Conservation (phyloP, 2,113 vertebrate genomes). For the Macquaria ambigua region DNA sequence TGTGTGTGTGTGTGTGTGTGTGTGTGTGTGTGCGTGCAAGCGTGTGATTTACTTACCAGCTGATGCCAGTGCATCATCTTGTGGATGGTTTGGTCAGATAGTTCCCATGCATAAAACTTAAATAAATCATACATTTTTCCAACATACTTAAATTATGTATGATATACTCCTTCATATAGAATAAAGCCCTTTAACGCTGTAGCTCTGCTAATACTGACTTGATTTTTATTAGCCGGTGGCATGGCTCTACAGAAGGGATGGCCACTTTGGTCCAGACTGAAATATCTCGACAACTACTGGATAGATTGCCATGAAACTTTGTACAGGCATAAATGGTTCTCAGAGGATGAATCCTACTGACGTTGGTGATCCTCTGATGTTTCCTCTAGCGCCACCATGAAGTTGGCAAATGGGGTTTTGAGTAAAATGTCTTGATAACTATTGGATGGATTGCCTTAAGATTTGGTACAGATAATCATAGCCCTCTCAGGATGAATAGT, state of each 20-base stretch:
- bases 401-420: too few species aligned
- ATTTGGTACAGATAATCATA: neutral
- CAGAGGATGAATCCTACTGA: too few species aligned
- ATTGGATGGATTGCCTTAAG: too few species aligned
- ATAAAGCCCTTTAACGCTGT: neutral
- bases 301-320: neutral
- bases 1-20: neutral
- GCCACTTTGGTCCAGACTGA: neutral
- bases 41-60: conserved; percentile 70
- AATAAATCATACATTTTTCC: conserved; percentile 26
- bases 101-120: conserved; percentile 36
- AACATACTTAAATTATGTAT: conserved; percentile 12
- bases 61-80: conserved; percentile 62
- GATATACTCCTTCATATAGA: conserved; percentile 1
- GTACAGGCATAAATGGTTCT: neutral
- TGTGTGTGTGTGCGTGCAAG: conserved; percentile 26
- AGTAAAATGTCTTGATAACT: too few species aligned
- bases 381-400: neutral
- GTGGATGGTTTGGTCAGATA: conserved; percentile 21
- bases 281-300: neutral
- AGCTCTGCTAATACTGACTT: neutral
- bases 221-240: neutral
- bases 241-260: neutral
- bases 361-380: neutral
- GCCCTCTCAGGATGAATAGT: too few species aligned